Percentiles rank a stretch among this genome's conserved stretches.
Evolutionary conservation across 2,797 vertebrate species (phyloP).

Genomic region (Anguilla marmorata): DNA sequence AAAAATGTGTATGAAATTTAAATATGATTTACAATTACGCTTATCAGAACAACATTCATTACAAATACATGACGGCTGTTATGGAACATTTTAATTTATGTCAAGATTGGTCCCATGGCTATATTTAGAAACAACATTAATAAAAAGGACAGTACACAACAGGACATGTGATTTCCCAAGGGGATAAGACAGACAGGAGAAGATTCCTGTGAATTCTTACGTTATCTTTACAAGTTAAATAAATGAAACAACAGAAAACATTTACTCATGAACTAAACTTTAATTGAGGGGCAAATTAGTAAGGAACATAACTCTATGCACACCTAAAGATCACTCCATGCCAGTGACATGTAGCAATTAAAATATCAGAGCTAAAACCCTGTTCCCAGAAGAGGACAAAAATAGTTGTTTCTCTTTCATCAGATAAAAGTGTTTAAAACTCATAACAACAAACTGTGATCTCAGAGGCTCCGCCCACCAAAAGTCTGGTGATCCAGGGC

Average conservation of each 20-base stretch:
- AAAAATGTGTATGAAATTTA: background rate
- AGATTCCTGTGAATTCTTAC: background rate
- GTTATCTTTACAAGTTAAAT: background rate
- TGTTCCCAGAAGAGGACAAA: conserved; percentile 14
- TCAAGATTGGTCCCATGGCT: background rate
- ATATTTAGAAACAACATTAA: background rate
- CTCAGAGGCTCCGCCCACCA: conserved; percentile 6
- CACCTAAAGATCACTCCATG: background rate
- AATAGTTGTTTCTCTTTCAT: conserved; percentile 24
- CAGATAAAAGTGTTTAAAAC: conserved; percentile 15
- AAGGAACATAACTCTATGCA: too few species aligned
- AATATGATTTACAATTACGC: background rate
- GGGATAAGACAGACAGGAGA: background rate
- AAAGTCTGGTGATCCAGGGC: conserved; percentile 6
- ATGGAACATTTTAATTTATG: background rate
- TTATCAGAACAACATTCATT: background rate
- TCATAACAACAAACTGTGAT: conserved; percentile 22
- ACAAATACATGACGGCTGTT: background rate
- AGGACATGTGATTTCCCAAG: background rate
- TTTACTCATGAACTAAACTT: background rate
- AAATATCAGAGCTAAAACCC: background rate
- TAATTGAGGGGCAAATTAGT: background rate
- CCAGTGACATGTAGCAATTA: background rate
- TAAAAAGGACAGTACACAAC: background rate
- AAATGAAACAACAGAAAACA: background rate